A percentile compares a stretch with the other conserved stretches of the same genome.
These are phyloP conservation scores for Spatulosminthurus flaviceps DNA, from an alignment of 2,888 invertebrate species.

Conservation along the genomic window DNA sequence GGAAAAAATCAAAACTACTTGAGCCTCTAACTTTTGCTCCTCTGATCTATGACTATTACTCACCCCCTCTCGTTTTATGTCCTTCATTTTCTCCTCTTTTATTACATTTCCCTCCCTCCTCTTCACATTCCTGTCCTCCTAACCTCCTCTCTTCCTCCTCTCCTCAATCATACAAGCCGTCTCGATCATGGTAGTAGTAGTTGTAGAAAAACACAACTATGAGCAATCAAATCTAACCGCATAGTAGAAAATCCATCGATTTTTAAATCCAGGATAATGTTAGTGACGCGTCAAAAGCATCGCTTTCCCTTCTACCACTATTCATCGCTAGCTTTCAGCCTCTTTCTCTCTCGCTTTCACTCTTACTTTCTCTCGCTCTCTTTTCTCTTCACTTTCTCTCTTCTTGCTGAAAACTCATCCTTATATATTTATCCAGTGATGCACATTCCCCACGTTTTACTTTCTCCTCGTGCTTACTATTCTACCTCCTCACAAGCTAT, in stretches of 20 bases:
- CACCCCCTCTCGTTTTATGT: background rate
- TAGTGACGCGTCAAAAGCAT: background rate
- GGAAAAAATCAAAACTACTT: slow-evolving; percentile 37
- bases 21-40: slow-evolving; percentile 37
- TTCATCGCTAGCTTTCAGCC: too few species aligned
- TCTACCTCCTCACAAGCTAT: background rate
- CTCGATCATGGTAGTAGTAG: background rate
- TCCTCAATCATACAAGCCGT: too few species aligned
- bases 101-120: background rate
- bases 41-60: slow-evolving; percentile 38
- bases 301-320: too few species aligned
- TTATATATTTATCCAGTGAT: background rate
- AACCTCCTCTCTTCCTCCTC: background rate
- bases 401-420: background rate
- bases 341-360: too few species aligned
- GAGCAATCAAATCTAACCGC: slow-evolving; percentile 8
- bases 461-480: background rate
- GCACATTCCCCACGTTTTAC: slow-evolving; percentile 7
- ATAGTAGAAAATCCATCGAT: background rate
- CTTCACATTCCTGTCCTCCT: slow-evolving; percentile 16
- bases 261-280: slow-evolving; percentile 20
- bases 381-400: background rate
- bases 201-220: background rate
- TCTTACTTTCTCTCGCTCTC: too few species aligned
- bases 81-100: background rate